These are phyloP conservation scores for Podarcis raffonei DNA, from an alignment of 2,113 vertebrate genomes.

Conservation along the genomic window DNA sequence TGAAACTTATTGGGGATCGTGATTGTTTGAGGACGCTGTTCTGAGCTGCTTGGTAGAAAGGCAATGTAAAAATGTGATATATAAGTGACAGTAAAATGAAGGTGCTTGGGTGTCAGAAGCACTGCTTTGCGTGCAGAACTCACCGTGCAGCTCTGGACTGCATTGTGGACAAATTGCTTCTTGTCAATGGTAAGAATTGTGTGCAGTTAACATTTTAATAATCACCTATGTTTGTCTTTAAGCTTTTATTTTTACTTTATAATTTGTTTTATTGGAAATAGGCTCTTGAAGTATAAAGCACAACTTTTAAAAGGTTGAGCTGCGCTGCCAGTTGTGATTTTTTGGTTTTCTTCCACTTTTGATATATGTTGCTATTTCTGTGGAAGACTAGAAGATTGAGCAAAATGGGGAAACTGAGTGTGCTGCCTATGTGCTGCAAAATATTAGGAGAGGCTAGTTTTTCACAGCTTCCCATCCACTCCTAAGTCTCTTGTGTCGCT, in stretches of 20 bases:
- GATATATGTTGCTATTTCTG: constrained; percentile 19
- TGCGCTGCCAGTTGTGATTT: not conserved
- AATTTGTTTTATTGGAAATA: not conserved
- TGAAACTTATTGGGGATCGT: not conserved
- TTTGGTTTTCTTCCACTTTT: not conserved
- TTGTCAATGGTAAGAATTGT: not conserved
- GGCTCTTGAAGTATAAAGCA: not conserved
- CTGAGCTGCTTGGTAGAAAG: not conserved
- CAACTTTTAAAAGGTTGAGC: not conserved
- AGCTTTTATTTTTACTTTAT: not conserved
- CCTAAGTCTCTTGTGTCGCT: not conserved
- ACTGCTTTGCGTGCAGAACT: not conserved
- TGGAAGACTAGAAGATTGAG: not conserved
- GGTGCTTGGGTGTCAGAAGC: not conserved
- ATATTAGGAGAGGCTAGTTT: not conserved
- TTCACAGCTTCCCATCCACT: not conserved
- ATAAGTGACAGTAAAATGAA: not conserved
- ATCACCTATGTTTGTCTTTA: not conserved
- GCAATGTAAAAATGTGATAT: not conserved
- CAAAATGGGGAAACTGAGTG: not conserved
- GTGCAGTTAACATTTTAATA: not conserved
- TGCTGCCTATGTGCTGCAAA: not conserved
- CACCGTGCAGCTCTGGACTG: not conserved
- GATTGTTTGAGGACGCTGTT: not conserved
- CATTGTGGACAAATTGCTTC: not conserved